Evolutionary conservation across 2,113 vertebrate species (phyloP), one percentile per base, ranked within the genome.

Genomic region (Tympanuchus pallidicinctus): DNA sequence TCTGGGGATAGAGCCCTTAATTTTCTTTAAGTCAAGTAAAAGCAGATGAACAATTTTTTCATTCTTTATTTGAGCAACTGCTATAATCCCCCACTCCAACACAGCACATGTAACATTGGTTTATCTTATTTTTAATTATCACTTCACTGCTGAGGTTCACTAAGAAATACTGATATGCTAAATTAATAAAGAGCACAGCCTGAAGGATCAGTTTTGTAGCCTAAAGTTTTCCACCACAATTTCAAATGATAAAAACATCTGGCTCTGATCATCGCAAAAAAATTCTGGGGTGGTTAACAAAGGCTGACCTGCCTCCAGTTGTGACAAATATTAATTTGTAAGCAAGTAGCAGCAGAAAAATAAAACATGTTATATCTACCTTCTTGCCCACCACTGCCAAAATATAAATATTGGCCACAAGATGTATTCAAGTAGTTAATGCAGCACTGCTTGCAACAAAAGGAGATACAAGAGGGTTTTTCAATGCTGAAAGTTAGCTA

Each of bases 221-320:
- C 80, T 89, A 43, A 88, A 94, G 45, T 57, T 86, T 78, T 64
- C 30, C 64, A 45, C 69, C 7, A 4, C 10, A 7, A 60, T 75
- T 93, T 87, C 67, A 89, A 83, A 28, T 54, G 64, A 88, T 95
- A 84, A 48, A 11, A 94, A 30, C 64, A 86, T 88, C 82, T 90
- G 74, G 40, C 45, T 90, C 95, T 90, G 48, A 70, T 84, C 38
- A 64, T 40, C 63, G n/a, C 38, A 36, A 38, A 93, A 57, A 94
- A 92, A 73, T 81, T 92, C 86, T 70, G 34, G 19, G 28, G 45
- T 3, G 2, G 36, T 77, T 93, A 92, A 34, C 45, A 64, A 76
- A 93, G 47, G 32, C 47, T 91, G 38, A 43, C 32, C 21, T 83
- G 36, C 71, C 36, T 50, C 42, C 59, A 72, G 27, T 24, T 87